These are phyloP conservation scores for Pyrochroa serraticornis DNA, from an alignment of 2,888 invertebrate genomes.

Conservation along the genomic window DNA sequence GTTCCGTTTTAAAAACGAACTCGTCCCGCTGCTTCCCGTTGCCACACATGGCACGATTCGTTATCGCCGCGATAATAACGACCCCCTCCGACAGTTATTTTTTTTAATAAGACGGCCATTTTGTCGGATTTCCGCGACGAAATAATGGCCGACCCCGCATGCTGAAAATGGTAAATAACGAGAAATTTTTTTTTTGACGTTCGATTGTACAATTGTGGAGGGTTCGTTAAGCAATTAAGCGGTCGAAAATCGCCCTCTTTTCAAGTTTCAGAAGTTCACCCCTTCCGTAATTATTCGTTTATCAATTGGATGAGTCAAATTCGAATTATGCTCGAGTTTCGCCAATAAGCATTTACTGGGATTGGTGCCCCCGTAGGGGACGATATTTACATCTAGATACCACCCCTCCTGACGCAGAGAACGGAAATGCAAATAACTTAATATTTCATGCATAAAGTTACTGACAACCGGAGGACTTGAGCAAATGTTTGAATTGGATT, in stretches of 20 bases:
- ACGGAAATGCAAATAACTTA: slow-evolving; percentile 34
- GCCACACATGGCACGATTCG: slow-evolving; percentile 43
- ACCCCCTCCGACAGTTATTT: slow-evolving; percentile 44
- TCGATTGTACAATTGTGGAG: not conserved
- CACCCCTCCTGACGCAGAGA: slow-evolving; percentile 21
- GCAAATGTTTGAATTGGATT: slow-evolving; percentile 18
- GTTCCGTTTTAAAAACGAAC: slow-evolving; percentile 28
- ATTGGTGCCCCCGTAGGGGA: slow-evolving; percentile 25
- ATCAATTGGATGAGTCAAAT: slow-evolving; percentile 27
- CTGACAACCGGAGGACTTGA: slow-evolving; percentile 2
- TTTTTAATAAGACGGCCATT: slow-evolving; percentile 49
- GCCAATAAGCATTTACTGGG: slow-evolving; percentile 27
- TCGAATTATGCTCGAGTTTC: slow-evolving; percentile 19
- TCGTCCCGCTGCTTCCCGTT: slow-evolving; percentile 40
- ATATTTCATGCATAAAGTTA: slow-evolving; percentile 33
- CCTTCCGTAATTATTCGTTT: slow-evolving; percentile 23
- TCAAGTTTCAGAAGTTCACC: slow-evolving; percentile 2
- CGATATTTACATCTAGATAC: slow-evolving; percentile 31
- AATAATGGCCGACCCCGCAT: slow-evolving; percentile 7
- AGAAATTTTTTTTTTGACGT: not conserved
- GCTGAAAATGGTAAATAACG: not conserved
- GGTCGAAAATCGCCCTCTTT: slow-evolving; percentile 13
- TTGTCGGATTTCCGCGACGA: slow-evolving; percentile 31
- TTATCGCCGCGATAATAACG: slow-evolving; percentile 40
- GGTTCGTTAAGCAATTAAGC: slow-evolving; percentile 26